These are phyloP conservation scores for Odontamblyopus rebecca DNA, from an alignment of 2,797 vertebrate genomes.

Conservation along the genomic window DNA sequence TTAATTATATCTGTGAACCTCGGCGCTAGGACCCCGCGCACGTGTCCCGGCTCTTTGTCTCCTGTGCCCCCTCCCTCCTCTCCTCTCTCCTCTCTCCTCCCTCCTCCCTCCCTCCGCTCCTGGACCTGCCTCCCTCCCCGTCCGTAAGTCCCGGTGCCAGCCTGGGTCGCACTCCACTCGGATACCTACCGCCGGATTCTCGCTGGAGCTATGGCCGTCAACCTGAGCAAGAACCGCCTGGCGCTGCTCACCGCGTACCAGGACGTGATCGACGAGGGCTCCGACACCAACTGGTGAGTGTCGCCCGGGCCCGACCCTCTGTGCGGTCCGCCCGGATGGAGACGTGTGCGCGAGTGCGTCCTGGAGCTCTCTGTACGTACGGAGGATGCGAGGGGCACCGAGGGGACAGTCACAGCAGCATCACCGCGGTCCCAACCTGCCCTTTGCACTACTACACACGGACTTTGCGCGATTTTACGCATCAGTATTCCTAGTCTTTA, in stretches of 20 bases:
- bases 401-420: neutral
- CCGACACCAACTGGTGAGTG: constrained; percentile 91
- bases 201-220: constrained; percentile 80
- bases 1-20: neutral
- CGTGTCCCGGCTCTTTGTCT: neutral
- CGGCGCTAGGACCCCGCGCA: constrained; percentile 2
- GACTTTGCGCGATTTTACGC: neutral
- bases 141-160: constrained; percentile 39
- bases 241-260: constrained; percentile 93
- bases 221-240: constrained; percentile 92
- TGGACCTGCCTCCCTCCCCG: constrained; percentile 65
- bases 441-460: neutral
- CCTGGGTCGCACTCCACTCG: constrained; percentile 45
- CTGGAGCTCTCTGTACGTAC: neutral
- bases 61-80: neutral
- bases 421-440: neutral
- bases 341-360: neutral
- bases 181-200: constrained; percentile 57
- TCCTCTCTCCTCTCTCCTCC: neutral
- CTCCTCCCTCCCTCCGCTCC: neutral
- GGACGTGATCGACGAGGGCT: constrained; percentile 91
- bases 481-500: too few relatives aligned
- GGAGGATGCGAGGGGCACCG: constrained; percentile 6
- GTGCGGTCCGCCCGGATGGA: neutral
- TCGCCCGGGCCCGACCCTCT: neutral